Conservation (phyloP, 2,888 invertebrate genomes). For the Ichneumon xanthorius region DNA sequence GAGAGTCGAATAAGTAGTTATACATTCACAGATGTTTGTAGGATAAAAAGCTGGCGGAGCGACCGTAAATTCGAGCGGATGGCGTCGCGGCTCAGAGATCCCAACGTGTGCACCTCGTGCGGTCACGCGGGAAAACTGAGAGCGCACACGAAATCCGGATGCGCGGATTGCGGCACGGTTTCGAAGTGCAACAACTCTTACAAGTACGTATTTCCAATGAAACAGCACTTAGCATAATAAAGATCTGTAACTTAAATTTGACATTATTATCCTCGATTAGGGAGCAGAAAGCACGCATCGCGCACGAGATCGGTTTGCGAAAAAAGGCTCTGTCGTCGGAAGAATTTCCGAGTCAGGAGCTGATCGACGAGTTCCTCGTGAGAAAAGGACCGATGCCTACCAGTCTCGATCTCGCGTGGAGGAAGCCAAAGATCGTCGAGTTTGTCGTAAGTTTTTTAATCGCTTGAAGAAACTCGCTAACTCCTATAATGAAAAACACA, state of each 20-base stretch:
- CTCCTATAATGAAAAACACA: background rate
- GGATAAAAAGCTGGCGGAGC: constrained; percentile 88
- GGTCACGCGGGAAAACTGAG: constrained; percentile 89
- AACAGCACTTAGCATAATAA: constrained; percentile 6
- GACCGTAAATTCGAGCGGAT: constrained; percentile 87
- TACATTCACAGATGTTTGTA: constrained; percentile 74
- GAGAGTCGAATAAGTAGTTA: background rate
- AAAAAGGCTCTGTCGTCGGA: constrained; percentile 88
- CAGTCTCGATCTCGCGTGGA: constrained; percentile 87
- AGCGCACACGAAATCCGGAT: constrained; percentile 89
- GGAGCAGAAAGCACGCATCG: constrained; percentile 88
- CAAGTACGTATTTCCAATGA: constrained; percentile 85
- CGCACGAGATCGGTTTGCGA: constrained; percentile 90
- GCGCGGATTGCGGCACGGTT: constrained; percentile 87
- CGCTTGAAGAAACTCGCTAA: background rate
- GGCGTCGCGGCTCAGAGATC: constrained; percentile 86
- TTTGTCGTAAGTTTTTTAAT: constrained; percentile 87
- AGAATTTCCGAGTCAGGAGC: constrained; percentile 90
- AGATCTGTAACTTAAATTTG: too few relatives aligned
- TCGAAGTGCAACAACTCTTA: constrained; percentile 88
- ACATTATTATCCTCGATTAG: constrained; percentile 83
- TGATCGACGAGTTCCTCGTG: constrained; percentile 91
- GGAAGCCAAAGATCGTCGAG: constrained; percentile 89
- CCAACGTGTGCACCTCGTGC: constrained; percentile 89
- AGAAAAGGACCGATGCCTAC: constrained; percentile 86